Evolutionary conservation across 2,888 invertebrate genomes (phyloP), one percentile per base, ranked within the genome.

Genomic region (Caenorhabditis sp.): DNA sequence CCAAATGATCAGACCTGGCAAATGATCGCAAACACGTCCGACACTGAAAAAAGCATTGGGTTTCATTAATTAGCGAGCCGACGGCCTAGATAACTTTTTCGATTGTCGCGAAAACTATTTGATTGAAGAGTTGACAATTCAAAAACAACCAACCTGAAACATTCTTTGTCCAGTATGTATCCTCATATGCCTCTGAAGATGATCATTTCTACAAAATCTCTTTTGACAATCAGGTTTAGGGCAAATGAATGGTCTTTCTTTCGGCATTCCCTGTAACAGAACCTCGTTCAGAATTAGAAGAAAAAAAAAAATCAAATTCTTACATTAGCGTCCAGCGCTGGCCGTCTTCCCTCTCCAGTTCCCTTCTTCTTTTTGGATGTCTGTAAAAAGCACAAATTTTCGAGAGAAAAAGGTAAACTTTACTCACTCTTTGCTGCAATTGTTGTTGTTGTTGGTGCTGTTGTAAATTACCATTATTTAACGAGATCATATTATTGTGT

Each of bases 321-420:
- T 14, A 74, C 74, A 61, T 74, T 74, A 1, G 74, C 63, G 56
- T 74, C 74, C 10, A 74, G 49, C 8, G 74, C 70, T 8, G 74
- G 63, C 57, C 67, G 52, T 56, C 74, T 54, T 21, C 70, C 70
- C 5, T 59, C 63, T 25, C 74, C 74, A 23, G 59, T 50, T 23
- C 69, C 69, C 49, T 74, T 74, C 50, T 74, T 74, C 27, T 65
- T 67, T 52, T 74, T 74, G 36, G 66, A 60, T 31, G 58, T 65
- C 63, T 70, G 65, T n/a, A 63, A 59, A 36, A 12, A 17, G 5
- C 14, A 3, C 14, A 7, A 43, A 10, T 43, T 43, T 43, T 43
- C 43, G 43, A 14, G 8, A 10, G 17, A 43, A 43, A 43, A 43
- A 43, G 17, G n/a, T n/a, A n/a, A n/a, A n/a, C n/a, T n/a, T n/a